Evolutionary conservation across 2,113 vertebrate species (phyloP), one percentile per base, ranked within the genome.

Genomic region (Pongo pygmaeus): DNA sequence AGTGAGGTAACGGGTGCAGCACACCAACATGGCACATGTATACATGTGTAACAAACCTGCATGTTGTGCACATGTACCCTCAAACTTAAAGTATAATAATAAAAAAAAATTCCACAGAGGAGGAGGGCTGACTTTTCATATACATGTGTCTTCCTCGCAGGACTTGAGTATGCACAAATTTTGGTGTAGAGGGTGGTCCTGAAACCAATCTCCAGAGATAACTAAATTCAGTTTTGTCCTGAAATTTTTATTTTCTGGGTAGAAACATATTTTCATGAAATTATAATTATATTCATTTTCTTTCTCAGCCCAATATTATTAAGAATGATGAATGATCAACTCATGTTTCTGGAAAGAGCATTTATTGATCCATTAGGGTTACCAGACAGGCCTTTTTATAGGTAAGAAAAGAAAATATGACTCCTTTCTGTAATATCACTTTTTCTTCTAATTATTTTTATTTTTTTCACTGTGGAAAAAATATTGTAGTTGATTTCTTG

Each of bases 331-430:
- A 99, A 99, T 0, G 99, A 99, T 94, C 99, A 99, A 97, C 97
- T 99, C 91, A 99, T 99, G 99, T 98, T 99, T 94, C 86, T 99
- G 79, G 99, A 99, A 97, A 99, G 99, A 98, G 99, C 99, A 70
- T 99, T 99, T 97, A 99, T 98, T 13, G 99, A 99, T 98, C 99
- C 99, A 35, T 98, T 99, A 97, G 99, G 99, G 3, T 98, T 99
- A 98, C 99, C 99, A 93, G 99, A 99, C 72, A 99, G 99, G 97
- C 99, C 98, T 7, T 99, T 99, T 98, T 99, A 99, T 98, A 99
- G 99, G 99, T 99, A 97, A 98, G 94, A 3, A 70, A 87, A 83
- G 10, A 52, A 46, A 57, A 70, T 69, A 74, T 46, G 16, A 59
- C 32, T 74, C 25, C 4, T 55, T 46, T 18, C 8, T 40, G 9